These are phyloP conservation scores for Drosophila pallidifrons DNA, from an alignment of 1,140 invertebrate genomes.

Conservation along the genomic window DNA sequence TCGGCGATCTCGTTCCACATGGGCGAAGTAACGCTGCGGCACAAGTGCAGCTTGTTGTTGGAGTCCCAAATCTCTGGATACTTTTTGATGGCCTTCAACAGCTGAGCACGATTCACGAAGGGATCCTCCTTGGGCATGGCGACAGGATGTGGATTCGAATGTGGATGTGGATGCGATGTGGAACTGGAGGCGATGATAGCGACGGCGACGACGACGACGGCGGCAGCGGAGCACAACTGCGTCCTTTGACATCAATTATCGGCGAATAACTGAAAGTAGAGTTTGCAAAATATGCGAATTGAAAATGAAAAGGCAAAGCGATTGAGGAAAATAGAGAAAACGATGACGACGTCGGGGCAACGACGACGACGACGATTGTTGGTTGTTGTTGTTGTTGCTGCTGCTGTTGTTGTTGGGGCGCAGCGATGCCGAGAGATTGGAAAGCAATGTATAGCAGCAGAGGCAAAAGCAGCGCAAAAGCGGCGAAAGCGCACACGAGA, in stretches of 20 bases:
- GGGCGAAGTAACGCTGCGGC: constrained; percentile 81
- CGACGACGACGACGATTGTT: constrained; percentile 59
- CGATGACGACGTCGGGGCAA: constrained; percentile 64
- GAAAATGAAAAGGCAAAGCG: constrained; percentile 84
- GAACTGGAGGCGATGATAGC: constrained; percentile 8
- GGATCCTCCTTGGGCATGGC: constrained; percentile 81
- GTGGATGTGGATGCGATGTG: constrained; percentile 3
- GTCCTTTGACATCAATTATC: constrained; percentile 85
- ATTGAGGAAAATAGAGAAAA: constrained; percentile 85
- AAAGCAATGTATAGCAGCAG: constrained; percentile 57
- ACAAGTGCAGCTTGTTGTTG: constrained; percentile 82
- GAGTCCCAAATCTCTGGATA: constrained; percentile 84
- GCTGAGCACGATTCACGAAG: constrained; percentile 80
- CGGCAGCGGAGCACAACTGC: constrained; percentile 78
- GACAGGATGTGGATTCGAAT: constrained; percentile 15
- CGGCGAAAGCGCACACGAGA: constrained; percentile 79
- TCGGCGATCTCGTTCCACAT: constrained; percentile 84
- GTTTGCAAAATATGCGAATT: constrained; percentile 85
- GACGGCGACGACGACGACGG: constrained; percentile 18
- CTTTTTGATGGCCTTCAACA: constrained; percentile 82
- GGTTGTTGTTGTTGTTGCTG: constrained; percentile 17
- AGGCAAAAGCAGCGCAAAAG: constrained; percentile 61
- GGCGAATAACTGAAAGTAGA: constrained; percentile 85
- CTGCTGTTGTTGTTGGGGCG: constrained; percentile 53
- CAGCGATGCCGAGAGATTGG: constrained; percentile 77